Evolutionary conservation across 2,888 invertebrate species (phyloP).

Genomic region (Apamea epomidion): DNA sequence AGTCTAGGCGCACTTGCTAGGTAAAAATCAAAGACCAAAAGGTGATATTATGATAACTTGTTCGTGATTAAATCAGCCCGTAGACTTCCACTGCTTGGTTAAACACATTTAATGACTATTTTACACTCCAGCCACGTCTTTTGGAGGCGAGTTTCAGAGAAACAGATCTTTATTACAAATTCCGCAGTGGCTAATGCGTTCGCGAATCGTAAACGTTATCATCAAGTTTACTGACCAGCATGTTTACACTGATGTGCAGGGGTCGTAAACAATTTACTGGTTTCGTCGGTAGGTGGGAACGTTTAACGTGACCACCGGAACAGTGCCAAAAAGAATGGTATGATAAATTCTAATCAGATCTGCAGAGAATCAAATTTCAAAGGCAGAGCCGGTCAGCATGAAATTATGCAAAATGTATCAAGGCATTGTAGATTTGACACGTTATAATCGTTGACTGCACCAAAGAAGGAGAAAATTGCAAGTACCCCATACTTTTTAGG

Average conservation of each 20-base stretch:
- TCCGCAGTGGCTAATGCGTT: constrained; percentile 56
- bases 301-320: constrained; percentile 47
- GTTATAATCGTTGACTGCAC: not conserved
- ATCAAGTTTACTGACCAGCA: constrained; percentile 74
- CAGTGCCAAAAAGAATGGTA: constrained; percentile 51
- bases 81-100: not conserved
- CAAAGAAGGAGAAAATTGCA: not conserved
- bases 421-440: not conserved
- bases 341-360: constrained; percentile 33
- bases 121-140: constrained; percentile 31
- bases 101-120: constrained; percentile 14
- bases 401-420: not conserved
- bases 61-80: not conserved
- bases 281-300: constrained; percentile 51
- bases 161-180: constrained; percentile 65
- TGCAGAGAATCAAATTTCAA: constrained; percentile 40
- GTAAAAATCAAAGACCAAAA: constrained; percentile 22
- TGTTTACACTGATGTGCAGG: constrained; percentile 70
- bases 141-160: constrained; percentile 63
- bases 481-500: not conserved
- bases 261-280: constrained; percentile 67
- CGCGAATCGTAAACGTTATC: constrained; percentile 76
- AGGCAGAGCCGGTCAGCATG: not conserved
- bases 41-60: constrained; percentile 14
- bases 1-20: not conserved